phyloP scores from a whole-genome alignment of 2,888 invertebrate species.

The Sericinus montela region DNA sequence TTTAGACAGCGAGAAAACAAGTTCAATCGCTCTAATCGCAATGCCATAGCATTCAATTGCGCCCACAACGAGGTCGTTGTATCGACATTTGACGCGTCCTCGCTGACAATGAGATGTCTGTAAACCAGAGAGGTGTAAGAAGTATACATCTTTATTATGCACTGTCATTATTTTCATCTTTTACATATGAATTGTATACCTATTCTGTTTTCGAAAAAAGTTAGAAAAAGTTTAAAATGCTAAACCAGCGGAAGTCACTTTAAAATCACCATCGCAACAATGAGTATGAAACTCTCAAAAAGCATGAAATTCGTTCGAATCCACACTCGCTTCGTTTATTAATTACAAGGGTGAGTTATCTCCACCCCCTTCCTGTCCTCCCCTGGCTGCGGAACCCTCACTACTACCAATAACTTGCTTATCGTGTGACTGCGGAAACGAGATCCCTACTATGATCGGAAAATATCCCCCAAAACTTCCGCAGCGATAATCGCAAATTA shows the following conservation, averaged over 20 bases:
- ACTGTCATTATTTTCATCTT: no score
- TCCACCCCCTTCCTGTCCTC: conserved; percentile 22
- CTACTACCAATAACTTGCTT: conserved; percentile 68
- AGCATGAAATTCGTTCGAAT: conserved; percentile 55
- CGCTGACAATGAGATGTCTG: conserved; percentile 58
- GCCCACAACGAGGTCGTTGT: conserved; percentile 57
- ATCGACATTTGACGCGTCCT: conserved; percentile 73
- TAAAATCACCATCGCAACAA: background rate
- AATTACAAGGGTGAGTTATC: conserved; percentile 57
- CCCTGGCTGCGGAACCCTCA: conserved; percentile 31
- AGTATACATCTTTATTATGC: no score
- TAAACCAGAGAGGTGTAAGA: conserved; percentile 50
- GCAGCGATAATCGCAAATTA: conserved; percentile 24
- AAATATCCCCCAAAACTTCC: conserved; percentile 62
- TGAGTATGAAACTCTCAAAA: conserved; percentile 38
- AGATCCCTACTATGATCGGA: conserved; percentile 61
- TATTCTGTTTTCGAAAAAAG: no score
- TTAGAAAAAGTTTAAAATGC: no score
- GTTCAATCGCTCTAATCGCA: conserved; percentile 64
- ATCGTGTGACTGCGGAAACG: conserved; percentile 65
- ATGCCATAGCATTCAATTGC: conserved; percentile 67
- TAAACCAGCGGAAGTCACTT: background rate
- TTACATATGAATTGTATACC: no score
- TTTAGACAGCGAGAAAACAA: conserved; percentile 51
- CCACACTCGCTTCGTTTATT: conserved; percentile 61